phyloP scores from a whole-genome alignment of 1,140 invertebrate species.

The Drosophila ohnishii region DNA sequence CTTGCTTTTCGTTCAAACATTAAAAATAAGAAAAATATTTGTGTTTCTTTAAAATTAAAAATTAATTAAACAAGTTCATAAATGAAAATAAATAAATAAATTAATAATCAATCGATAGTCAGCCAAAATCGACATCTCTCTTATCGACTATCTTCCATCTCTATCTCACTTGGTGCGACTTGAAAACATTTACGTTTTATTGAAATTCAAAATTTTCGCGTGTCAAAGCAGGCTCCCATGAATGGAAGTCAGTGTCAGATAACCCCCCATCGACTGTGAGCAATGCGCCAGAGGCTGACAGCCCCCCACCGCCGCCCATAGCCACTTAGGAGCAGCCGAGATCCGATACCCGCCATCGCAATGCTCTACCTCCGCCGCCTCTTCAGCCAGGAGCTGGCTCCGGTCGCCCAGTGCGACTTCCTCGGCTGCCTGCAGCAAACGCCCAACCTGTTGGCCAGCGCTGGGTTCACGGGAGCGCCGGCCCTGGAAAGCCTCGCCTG shows the following conservation, averaged over 20 bases:
- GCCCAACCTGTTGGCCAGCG: slow-evolving; percentile 43
- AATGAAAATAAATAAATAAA: too few species aligned
- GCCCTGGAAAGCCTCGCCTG: slow-evolving; percentile 85
- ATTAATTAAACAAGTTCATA: too few species aligned
- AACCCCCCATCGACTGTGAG: slow-evolving; percentile 2
- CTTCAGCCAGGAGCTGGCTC: slow-evolving; percentile 69
- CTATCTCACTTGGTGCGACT: background rate
- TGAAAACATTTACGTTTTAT: slow-evolving; percentile 22
- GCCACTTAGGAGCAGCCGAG: slow-evolving; percentile 1
- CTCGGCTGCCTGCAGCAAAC: slow-evolving; percentile 67
- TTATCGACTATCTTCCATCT: background rate
- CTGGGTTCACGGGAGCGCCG: slow-evolving; percentile 46
- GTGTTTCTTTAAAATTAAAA: too few species aligned
- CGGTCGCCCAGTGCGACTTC: slow-evolving; percentile 60
- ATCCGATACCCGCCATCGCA: slow-evolving; percentile 14
- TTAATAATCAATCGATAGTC: too few species aligned
- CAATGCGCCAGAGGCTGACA: slow-evolving; percentile 19
- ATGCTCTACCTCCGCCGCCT: slow-evolving; percentile 76
- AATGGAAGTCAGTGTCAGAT: slow-evolving; percentile 31
- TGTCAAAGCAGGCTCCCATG: slow-evolving; percentile 10
- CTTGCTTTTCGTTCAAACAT: too few species aligned
- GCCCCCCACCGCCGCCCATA: slow-evolving; percentile 1
- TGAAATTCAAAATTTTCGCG: slow-evolving; percentile 8
- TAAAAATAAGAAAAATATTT: too few species aligned
- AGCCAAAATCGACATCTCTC: too few species aligned